A percentile compares a stretch with the other conserved stretches of the same genome.
Evolutionary conservation across 2,113 vertebrate species (phyloP).

Genomic region (Vombatus ursinus): DNA sequence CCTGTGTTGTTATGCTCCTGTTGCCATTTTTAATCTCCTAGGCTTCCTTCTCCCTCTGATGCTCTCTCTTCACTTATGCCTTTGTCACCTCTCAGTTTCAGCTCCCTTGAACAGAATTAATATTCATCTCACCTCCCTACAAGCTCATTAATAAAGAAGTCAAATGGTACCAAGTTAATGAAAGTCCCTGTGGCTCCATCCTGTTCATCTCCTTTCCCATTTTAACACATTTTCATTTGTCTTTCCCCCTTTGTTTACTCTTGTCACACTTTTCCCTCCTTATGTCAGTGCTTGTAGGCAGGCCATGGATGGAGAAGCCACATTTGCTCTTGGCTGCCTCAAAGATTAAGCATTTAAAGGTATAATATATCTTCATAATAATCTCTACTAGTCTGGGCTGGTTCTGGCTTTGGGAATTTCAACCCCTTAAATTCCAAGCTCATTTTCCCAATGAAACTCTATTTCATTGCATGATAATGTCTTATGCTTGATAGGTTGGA

Average conservation of each 20-base stretch:
- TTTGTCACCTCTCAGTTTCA: slow-evolving; percentile 30
- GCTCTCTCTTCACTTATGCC: background rate
- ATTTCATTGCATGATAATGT: slow-evolving; percentile 20
- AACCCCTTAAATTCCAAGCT: slow-evolving; percentile 52
- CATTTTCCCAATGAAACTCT: slow-evolving; percentile 45
- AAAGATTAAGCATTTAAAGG: slow-evolving; percentile 56
- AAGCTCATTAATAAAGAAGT: slow-evolving; percentile 69
- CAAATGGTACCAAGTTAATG: slow-evolving; percentile 46
- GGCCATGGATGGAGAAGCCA: slow-evolving; percentile 47
- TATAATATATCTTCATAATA: slow-evolving; percentile 33
- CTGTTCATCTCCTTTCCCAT: slow-evolving; percentile 54
- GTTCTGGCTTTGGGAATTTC: slow-evolving; percentile 38
- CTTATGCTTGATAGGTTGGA: background rate
- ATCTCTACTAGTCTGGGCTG: slow-evolving; percentile 11
- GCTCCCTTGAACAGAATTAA: slow-evolving; percentile 27
- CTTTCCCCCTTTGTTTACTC: slow-evolving; percentile 69
- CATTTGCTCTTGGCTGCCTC: slow-evolving; percentile 60
- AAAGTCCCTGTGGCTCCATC: slow-evolving; percentile 33
- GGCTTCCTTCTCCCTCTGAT: background rate
- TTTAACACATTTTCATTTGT: slow-evolving; percentile 62
- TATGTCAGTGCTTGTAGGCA: slow-evolving; percentile 59
- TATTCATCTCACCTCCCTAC: slow-evolving; percentile 14
- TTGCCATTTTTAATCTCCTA: background rate
- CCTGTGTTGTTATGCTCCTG: background rate
- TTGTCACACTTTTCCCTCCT: slow-evolving; percentile 65